A percentile compares a stretch with the other conserved stretches of the same genome.
These are phyloP conservation scores for Busseola fusca DNA, from an alignment of 2,888 invertebrate genomes.

Conservation along the genomic window DNA sequence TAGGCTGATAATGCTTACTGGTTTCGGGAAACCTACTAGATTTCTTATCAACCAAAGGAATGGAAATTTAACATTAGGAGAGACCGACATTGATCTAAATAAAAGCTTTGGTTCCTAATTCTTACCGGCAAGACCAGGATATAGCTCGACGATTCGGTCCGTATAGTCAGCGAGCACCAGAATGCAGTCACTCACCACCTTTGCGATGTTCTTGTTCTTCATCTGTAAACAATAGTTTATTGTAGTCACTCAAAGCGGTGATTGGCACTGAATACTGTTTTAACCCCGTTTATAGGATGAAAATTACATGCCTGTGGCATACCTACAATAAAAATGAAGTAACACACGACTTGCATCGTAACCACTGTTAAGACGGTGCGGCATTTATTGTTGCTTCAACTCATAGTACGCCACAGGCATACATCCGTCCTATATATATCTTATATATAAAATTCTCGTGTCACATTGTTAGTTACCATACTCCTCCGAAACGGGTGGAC, in stretches of 20 bases:
- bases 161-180: constrained; percentile 94
- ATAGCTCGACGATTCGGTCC: constrained; percentile 90
- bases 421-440: too few species aligned
- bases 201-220: constrained; percentile 94
- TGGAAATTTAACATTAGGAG: background rate
- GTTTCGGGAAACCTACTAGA: background rate
- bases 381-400: too few species aligned
- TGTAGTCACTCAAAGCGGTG: background rate
- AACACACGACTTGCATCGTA: too few species aligned
- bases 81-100: background rate
- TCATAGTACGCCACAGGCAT: too few species aligned
- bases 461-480: too few species aligned
- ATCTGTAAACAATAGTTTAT: constrained; percentile 88
- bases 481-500: too few species aligned
- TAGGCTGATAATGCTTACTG: background rate
- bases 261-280: background rate
- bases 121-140: constrained; percentile 92
- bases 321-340: too few species aligned
- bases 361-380: too few species aligned
- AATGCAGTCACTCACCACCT: constrained; percentile 95
- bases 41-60: background rate
- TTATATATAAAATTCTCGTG: too few species aligned
- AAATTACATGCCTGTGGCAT: too few species aligned
- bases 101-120: constrained; percentile 51
- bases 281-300: too few species aligned